phyloP scores from a whole-genome alignment of 2,113 vertebrate species.

The Phalacrocorax brasilianus region DNA sequence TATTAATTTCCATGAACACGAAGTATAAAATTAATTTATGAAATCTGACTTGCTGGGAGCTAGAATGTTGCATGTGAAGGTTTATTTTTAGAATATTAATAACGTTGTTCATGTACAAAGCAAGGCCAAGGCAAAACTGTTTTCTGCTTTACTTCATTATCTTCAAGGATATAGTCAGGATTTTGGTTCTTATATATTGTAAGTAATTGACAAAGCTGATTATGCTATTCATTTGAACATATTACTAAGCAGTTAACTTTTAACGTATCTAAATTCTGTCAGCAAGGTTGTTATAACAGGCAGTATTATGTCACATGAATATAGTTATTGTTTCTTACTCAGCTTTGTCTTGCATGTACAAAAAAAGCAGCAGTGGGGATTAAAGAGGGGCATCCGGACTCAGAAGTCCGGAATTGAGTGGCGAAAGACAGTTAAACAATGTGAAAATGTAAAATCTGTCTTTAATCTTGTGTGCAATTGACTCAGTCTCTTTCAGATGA shows the following conservation, averaged over 20 bases:
- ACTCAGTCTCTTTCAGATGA: constrained; percentile 93
- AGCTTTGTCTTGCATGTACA: not conserved
- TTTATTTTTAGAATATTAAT: not conserved
- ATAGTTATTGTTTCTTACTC: not conserved
- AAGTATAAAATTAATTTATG: not conserved
- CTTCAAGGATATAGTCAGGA: not conserved
- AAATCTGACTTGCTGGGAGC: not conserved
- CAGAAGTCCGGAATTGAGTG: not conserved
- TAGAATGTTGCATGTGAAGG: not conserved
- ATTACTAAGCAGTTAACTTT: not conserved
- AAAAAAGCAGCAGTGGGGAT: not conserved
- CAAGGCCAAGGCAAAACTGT: not conserved
- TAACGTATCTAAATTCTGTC: not conserved
- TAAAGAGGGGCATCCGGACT: not conserved
- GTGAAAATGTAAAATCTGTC: not conserved
- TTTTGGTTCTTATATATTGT: not conserved
- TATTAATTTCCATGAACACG: not conserved
- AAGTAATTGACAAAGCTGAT: not conserved
- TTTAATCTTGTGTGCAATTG: not conserved
- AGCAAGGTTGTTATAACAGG: not conserved
- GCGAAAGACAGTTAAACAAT: not conserved
- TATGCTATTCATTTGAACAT: not conserved
- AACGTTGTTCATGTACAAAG: not conserved
- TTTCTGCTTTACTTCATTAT: not conserved
- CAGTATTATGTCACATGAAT: not conserved